Conservation (phyloP, 2,888 invertebrate species). For the Eupithecia subumbrata region DNA sequence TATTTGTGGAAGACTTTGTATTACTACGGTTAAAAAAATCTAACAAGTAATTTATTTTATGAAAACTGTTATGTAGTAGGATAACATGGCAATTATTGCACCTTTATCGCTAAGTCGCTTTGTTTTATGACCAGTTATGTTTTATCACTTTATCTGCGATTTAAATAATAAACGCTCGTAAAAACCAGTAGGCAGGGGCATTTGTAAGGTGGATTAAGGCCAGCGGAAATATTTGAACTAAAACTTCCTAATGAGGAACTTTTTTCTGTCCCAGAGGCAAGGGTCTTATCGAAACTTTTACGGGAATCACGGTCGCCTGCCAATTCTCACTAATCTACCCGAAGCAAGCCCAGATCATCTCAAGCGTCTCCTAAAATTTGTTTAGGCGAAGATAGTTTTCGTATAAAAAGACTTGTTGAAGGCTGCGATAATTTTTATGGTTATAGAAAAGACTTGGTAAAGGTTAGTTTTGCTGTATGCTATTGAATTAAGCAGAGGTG, state of each 20-base stretch:
- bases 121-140: conserved; percentile 44
- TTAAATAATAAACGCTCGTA: conserved; percentile 40
- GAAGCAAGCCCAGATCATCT: not conserved
- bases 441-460: too few relatives aligned
- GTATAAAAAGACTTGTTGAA: too few relatives aligned
- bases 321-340: not conserved
- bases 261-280: not conserved
- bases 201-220: not conserved
- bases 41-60: not conserved
- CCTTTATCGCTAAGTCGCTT: conserved; percentile 35
- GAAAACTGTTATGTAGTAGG: not conserved
- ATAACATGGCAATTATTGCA: not conserved
- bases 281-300: too few relatives aligned
- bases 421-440: too few relatives aligned
- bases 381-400: too few relatives aligned
- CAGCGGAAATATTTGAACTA: not conserved
- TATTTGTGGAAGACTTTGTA: not conserved
- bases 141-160: conserved; percentile 55
- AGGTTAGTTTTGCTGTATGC: too few relatives aligned
- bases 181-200: conserved; percentile 22
- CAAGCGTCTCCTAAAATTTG: not conserved
- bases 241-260: not conserved
- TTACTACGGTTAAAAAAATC: not conserved
- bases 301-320: not conserved
- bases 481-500: too few relatives aligned